A percentile compares a stretch with the other conserved stretches of the same genome.
These are phyloP conservation scores for Tetraodon nigroviridis DNA, from an alignment of 2,113 vertebrate genomes.

Conservation along the genomic window DNA sequence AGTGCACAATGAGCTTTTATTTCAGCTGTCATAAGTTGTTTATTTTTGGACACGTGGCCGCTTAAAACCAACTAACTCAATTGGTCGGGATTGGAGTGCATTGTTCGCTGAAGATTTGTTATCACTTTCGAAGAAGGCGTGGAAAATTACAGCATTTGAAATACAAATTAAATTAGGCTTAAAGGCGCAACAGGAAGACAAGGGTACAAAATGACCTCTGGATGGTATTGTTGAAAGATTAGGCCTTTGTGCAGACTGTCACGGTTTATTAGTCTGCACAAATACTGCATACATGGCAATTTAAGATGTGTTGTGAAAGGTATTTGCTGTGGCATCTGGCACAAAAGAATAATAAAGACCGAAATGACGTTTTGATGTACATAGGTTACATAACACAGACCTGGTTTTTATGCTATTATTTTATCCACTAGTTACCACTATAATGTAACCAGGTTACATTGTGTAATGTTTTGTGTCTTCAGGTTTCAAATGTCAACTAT, in stretches of 20 bases:
- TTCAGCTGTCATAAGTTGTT: constrained; percentile 52
- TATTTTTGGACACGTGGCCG: constrained; percentile 60
- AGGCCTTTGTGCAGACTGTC: constrained; percentile 22
- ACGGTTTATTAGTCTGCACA: constrained; percentile 22
- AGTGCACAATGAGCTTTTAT: constrained; percentile 60
- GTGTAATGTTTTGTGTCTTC: background rate
- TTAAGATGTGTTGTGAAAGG: constrained; percentile 5
- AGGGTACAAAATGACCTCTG: constrained; percentile 11
- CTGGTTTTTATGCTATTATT: background rate
- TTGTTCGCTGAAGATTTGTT: constrained; percentile 38
- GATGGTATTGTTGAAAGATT: constrained; percentile 25
- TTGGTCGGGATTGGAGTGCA: constrained; percentile 35
- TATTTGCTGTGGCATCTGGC: background rate
- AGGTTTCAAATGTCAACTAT: background rate
- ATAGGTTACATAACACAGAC: background rate
- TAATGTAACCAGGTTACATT: background rate
- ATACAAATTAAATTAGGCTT: constrained; percentile 37
- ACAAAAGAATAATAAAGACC: too few species aligned
- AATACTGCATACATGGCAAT: background rate
- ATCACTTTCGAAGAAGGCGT: constrained; percentile 34
- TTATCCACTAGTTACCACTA: too few species aligned
- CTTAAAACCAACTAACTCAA: constrained; percentile 58
- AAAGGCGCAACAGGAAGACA: constrained; percentile 10
- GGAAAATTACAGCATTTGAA: constrained; percentile 31
- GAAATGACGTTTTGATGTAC: background rate